A percentile compares a stretch with the other conserved stretches of the same genome.
Evolutionary conservation across 2,113 vertebrate genomes (phyloP).

Genomic region (Syngnathoides biaculeatus): DNA sequence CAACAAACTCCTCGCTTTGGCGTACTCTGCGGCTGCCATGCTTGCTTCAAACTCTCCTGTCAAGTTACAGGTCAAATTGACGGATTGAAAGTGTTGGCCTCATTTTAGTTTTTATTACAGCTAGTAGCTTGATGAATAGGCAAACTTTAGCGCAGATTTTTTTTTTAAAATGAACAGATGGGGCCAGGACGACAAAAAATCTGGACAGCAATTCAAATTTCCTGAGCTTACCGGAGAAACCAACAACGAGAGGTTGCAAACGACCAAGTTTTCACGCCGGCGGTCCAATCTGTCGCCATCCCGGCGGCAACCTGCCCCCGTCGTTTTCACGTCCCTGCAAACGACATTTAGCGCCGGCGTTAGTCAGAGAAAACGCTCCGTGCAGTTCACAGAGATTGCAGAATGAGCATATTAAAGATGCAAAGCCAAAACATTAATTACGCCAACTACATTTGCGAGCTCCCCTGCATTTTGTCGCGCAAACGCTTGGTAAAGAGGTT

Average conservation of each 20-base stretch:
- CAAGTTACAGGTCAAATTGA: not conserved
- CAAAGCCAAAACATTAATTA: slow-evolving; percentile 16
- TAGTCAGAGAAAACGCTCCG: slow-evolving; percentile 20
- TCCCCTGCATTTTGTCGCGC: not conserved
- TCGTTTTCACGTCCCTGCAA: slow-evolving; percentile 44
- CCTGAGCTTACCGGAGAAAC: not conserved
- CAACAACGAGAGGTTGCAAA: not conserved
- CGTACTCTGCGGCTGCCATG: slow-evolving; percentile 34
- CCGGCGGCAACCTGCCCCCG: slow-evolving; percentile 23
- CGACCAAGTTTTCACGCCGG: not conserved
- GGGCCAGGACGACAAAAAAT: too few relatives aligned
- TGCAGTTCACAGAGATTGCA: slow-evolving; percentile 17
- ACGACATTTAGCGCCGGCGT: slow-evolving; percentile 45
- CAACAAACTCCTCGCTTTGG: slow-evolving; percentile 49
- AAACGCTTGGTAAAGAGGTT: not conserved
- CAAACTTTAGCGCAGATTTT: too few relatives aligned
- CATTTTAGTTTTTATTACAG: too few relatives aligned
- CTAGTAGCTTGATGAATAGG: too few relatives aligned
- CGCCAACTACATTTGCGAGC: not conserved
- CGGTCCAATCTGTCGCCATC: slow-evolving; percentile 35
- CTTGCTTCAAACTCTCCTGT: not conserved
- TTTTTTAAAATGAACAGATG: too few relatives aligned
- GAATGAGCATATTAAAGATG: slow-evolving; percentile 19
- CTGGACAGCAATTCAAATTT: not conserved
- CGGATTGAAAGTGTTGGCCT: too few relatives aligned